Conservation (phyloP, 2,797 vertebrate genomes). For the Propithecus perrieri region DNA sequence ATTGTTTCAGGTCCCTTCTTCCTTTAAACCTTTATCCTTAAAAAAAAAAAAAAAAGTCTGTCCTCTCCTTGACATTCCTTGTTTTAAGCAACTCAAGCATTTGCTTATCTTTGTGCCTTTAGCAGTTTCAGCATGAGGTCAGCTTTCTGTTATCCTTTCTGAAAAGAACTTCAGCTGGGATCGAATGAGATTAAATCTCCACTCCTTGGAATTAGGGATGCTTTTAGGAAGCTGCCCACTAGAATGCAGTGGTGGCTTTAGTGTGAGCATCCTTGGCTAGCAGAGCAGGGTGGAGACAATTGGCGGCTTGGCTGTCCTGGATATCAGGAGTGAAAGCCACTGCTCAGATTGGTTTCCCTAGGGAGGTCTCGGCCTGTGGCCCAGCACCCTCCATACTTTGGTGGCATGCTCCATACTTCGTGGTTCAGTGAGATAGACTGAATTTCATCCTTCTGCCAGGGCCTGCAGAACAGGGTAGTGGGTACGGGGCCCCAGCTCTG, state of each 20-base stretch:
- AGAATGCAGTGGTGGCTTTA: neutral
- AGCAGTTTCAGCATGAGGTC: neutral
- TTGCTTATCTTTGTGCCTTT: slow-evolving; percentile 39
- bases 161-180: neutral
- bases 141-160: neutral
- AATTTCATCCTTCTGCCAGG: neutral
- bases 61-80: slow-evolving; percentile 24
- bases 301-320: too few relatives aligned
- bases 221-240: neutral
- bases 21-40: slow-evolving; percentile 4
- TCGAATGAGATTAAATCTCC: neutral
- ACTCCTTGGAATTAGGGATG: neutral
- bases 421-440: neutral
- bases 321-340: neutral
- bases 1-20: neutral
- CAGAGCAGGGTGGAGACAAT: fast-evolving
- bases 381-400: neutral
- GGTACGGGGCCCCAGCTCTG: neutral
- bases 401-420: too few relatives aligned
- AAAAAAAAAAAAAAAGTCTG: neutral
- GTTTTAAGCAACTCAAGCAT: neutral
- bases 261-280: neutral
- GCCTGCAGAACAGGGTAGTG: neutral
- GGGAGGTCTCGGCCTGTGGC: neutral
- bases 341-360: neutral